Conservation (phyloP, 1,140 invertebrate species). For the Drosophila ficusphila region DNA sequence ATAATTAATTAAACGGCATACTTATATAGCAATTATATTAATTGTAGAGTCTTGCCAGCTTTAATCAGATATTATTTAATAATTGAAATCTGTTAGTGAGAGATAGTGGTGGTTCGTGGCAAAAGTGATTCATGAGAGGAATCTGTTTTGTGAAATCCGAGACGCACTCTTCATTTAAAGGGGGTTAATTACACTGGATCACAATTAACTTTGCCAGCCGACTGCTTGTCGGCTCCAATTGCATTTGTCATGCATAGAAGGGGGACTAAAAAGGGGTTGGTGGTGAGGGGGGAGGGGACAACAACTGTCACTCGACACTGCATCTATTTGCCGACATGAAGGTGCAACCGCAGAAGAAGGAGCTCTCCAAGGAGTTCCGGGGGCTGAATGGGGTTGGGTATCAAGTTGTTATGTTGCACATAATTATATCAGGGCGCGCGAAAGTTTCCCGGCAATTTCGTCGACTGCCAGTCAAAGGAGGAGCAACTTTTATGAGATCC, state of each 20-base stretch:
- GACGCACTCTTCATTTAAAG: background rate
- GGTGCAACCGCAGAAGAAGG: constrained; percentile 36
- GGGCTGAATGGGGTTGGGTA: background rate
- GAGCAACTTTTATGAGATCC: constrained; percentile 70
- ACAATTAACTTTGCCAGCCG: constrained; percentile 13
- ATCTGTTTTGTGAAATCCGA: background rate
- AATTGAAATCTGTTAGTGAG: no score
- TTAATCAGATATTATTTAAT: no score
- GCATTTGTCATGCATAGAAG: constrained; percentile 64
- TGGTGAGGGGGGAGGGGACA: no score
- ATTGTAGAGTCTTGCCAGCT: no score
- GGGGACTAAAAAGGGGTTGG: no score
- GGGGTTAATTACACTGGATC: background rate
- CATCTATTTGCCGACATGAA: background rate
- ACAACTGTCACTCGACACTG: constrained; percentile 48
- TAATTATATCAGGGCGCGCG: constrained; percentile 67
- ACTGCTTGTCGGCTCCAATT: constrained; percentile 39
- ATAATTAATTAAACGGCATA: no score
- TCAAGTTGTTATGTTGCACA: constrained; percentile 54
- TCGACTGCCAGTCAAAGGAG: constrained; percentile 48
- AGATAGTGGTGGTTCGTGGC: no score
- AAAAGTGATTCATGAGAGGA: background rate
- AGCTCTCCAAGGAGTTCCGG: constrained; percentile 4
- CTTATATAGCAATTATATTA: no score
- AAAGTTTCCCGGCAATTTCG: constrained; percentile 64